Percentiles rank a stretch among this genome's conserved stretches.
These are phyloP conservation scores for Scolopax rusticola DNA, from an alignment of 2,797 vertebrate species.

Conservation along the genomic window DNA sequence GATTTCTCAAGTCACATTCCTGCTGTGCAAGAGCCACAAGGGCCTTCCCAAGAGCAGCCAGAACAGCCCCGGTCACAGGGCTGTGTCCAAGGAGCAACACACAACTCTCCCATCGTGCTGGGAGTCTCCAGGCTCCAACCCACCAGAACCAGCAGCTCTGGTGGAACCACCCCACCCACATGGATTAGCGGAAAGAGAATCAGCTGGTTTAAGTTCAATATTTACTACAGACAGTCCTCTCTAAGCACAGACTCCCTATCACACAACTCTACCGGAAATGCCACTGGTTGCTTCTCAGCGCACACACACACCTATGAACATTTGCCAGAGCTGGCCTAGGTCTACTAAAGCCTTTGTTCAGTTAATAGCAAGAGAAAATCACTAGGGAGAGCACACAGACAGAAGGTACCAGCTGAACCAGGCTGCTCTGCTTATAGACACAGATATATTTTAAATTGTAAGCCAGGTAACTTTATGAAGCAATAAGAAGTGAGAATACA, in stretches of 20 bases:
- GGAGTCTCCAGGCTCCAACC: neutral
- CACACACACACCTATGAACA: neutral
- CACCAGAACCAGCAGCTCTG: neutral
- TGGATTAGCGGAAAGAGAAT: neutral
- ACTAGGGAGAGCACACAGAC: neutral
- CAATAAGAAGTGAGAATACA: neutral
- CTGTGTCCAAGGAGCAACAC: neutral
- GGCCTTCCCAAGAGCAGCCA: neutral
- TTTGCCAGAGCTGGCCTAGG: neutral
- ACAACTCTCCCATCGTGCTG: neutral
- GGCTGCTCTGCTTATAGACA: neutral
- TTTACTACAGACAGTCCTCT: neutral
- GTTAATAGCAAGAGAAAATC: neutral
- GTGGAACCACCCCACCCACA: neutral
- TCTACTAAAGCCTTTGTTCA: neutral
- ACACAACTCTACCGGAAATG: neutral
- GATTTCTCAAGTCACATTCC: neutral
- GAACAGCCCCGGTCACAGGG: neutral
- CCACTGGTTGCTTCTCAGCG: neutral
- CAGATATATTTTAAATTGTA: neutral
- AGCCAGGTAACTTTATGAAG: neutral
- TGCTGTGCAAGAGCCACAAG: neutral
- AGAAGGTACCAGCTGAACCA: neutral
- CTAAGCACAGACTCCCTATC: neutral
- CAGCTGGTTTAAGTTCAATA: neutral